Evolutionary conservation across 2,113 vertebrate genomes (phyloP).

Genomic region (Dunckerocampus dactyliophorus): DNA sequence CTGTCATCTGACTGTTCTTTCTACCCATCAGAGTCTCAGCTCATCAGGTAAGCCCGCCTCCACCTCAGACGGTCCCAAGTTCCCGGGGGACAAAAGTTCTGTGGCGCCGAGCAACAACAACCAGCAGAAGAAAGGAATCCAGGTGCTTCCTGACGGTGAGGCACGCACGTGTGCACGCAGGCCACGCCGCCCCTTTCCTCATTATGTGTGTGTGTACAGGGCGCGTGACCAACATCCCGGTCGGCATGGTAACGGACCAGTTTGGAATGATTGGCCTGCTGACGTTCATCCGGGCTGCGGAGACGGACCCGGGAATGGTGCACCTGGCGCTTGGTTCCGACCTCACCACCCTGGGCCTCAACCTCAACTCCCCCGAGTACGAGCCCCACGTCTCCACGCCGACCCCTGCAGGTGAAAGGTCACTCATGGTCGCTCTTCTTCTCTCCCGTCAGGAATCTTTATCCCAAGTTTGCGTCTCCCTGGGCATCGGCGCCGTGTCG

Average conservation of each 20-base stretch:
- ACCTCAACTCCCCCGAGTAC: slow-evolving; percentile 99
- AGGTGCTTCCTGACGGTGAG: slow-evolving; percentile 97
- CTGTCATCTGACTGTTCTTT: not conserved
- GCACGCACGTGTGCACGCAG: not conserved
- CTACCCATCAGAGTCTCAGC: slow-evolving; percentile 85
- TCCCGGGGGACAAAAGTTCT: slow-evolving; percentile 91
- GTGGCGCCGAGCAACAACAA: slow-evolving; percentile 92
- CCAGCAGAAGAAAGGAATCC: slow-evolving; percentile 99
- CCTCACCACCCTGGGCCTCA: slow-evolving; percentile 98
- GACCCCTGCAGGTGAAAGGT: no score
- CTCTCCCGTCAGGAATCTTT: slow-evolving; percentile 84
- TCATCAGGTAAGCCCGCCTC: slow-evolving; percentile 90
- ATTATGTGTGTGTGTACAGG: slow-evolving; percentile 65
- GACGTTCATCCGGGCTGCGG: slow-evolving; percentile 98
- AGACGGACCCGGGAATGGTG: slow-evolving; percentile 98
- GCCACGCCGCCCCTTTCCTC: not conserved
- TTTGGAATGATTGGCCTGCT: slow-evolving; percentile 99
- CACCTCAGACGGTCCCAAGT: slow-evolving; percentile 95
- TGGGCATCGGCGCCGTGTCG: slow-evolving; percentile 98
- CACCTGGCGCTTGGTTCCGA: slow-evolving; percentile 98
- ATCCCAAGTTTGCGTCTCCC: slow-evolving; percentile 98
- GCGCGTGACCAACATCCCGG: slow-evolving; percentile 98
- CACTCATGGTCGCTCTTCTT: not conserved
- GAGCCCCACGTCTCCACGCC: slow-evolving; percentile 38
- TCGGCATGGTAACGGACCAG: slow-evolving; percentile 99